Evolutionary conservation across 92 coral and sea anemone genomes (phyloP).

Genomic region (Parazoanthus swiftii): DNA sequence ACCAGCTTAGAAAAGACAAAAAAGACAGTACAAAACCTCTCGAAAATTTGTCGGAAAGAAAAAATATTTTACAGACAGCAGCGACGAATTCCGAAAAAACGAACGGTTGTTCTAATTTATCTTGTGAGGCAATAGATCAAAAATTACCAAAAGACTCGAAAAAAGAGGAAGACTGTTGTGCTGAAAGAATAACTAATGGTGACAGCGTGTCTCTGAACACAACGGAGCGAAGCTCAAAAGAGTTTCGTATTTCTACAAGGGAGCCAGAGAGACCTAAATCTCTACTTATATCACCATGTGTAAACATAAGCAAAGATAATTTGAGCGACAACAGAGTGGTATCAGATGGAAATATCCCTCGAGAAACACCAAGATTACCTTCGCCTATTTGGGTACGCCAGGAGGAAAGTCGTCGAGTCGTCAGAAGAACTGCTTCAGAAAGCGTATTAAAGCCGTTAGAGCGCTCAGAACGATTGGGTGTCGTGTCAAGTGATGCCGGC

Average conservation of each 20-base stretch:
- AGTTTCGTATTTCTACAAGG: neutral
- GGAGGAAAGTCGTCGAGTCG: neutral
- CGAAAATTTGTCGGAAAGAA: neutral
- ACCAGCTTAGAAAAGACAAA: conserved; percentile 33
- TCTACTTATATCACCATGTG: neutral
- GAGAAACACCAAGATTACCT: neutral
- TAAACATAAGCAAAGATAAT: neutral
- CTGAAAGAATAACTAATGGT: neutral
- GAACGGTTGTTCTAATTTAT: neutral
- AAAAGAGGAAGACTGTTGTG: neutral
- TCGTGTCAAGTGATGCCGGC: conserved; percentile 45
- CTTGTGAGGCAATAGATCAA: neutral
- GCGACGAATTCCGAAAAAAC: no score
- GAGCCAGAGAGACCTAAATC: conserved; percentile 21
- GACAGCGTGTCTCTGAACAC: neutral
- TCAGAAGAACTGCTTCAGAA: neutral
- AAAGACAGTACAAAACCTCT: neutral
- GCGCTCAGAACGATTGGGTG: conserved; percentile 51
- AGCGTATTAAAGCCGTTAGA: neutral
- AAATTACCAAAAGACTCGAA: neutral
- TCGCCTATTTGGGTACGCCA: conserved; percentile 34
- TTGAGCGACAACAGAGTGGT: neutral
- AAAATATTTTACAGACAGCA: neutral
- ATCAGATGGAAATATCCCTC: conserved; percentile 27
- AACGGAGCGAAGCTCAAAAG: neutral